These are phyloP conservation scores for Petrocephalus schoutedeni DNA, from an alignment of 2,797 vertebrate species.

Conservation along the genomic window DNA sequence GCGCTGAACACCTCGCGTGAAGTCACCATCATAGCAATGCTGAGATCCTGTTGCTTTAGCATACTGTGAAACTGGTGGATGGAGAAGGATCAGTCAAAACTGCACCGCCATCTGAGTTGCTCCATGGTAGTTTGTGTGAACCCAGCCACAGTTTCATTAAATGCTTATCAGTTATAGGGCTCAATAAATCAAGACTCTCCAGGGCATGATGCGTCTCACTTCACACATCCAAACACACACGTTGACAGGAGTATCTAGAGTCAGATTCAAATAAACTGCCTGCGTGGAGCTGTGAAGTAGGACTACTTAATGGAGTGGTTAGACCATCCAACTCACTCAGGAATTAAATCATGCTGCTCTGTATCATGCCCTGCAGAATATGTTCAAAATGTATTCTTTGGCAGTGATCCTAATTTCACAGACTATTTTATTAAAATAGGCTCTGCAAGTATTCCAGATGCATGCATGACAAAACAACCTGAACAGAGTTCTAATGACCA, in stretches of 20 bases:
- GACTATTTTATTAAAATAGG: neutral
- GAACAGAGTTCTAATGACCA: neutral
- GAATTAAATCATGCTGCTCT: neutral
- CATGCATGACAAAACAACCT: neutral
- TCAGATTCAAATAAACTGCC: neutral
- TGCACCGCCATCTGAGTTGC: neutral
- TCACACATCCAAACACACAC: neutral
- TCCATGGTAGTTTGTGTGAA: neutral
- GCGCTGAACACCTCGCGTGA: conserved; percentile 81
- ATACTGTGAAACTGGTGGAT: conserved; percentile 75
- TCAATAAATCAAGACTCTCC: neutral
- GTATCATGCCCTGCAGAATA: neutral
- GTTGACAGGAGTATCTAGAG: neutral
- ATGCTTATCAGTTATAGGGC: neutral
- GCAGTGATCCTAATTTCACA: neutral
- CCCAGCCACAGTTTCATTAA: neutral
- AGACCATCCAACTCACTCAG: neutral
- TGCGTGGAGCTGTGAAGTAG: neutral
- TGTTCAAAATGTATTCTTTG: neutral
- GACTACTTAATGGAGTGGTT: neutral
- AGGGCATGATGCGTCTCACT: neutral
- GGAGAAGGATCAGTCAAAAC: neutral
- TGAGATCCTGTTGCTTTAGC: conserved; percentile 86
- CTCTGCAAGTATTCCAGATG: neutral
- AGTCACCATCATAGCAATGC: conserved; percentile 85